Percentiles rank a stretch among this genome's conserved stretches.
These are phyloP conservation scores for Spodoptera littoralis DNA, from an alignment of 2,888 invertebrate genomes.

Conservation along the genomic window DNA sequence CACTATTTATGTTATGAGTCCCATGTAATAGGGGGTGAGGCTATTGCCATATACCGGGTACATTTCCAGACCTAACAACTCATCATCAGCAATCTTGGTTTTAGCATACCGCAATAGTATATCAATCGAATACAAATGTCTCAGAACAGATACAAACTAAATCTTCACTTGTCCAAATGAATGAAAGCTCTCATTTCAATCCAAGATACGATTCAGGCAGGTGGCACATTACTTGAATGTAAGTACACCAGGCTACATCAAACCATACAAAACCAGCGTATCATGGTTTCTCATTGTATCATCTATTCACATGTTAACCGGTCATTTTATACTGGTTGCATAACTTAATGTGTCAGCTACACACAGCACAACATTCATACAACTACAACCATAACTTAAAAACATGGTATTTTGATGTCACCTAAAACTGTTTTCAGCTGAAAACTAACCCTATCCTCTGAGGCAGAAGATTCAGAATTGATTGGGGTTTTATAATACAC, in stretches of 20 bases:
- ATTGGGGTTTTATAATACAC: slow-evolving; percentile 30
- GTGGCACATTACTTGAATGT: slow-evolving; percentile 43
- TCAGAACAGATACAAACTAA: slow-evolving; percentile 13
- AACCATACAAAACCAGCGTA: too few species aligned
- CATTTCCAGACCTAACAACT: too few species aligned
- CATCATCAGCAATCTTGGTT: too few species aligned
- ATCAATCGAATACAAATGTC: slow-evolving; percentile 3
- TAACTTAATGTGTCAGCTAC: too few species aligned
- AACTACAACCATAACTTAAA: slow-evolving; percentile 56
- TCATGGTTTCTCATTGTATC: too few species aligned
- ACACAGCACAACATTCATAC: slow-evolving; percentile 25
- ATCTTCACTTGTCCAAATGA: slow-evolving; percentile 19
- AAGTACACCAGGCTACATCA: background rate
- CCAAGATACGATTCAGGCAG: slow-evolving; percentile 31
- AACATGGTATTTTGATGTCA: slow-evolving; percentile 46
- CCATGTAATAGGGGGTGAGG: too few species aligned
- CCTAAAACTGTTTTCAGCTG: slow-evolving; percentile 8
- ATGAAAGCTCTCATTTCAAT: slow-evolving; percentile 26
- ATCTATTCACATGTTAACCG: too few species aligned
- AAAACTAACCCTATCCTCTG: slow-evolving; percentile 13
- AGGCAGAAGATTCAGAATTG: slow-evolving; percentile 52
- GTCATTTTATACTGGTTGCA: too few species aligned
- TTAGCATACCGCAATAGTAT: too few species aligned
- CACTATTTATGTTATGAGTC: too few species aligned
- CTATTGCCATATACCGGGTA: too few species aligned